Conservation (phyloP, 2,113 vertebrate genomes). For the Mormyrus lacerda region DNA sequence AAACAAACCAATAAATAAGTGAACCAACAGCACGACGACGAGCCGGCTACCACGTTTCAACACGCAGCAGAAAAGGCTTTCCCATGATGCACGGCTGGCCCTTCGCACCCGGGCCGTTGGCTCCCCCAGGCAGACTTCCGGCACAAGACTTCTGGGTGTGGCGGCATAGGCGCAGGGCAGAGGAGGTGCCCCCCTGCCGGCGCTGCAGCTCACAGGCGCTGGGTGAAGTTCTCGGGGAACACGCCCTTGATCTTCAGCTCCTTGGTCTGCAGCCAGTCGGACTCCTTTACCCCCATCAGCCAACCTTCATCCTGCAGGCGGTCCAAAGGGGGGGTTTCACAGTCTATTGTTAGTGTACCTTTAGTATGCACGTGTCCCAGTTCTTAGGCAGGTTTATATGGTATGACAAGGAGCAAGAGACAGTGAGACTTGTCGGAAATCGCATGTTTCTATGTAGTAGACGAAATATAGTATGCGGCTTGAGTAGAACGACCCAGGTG, state of each 20-base stretch:
- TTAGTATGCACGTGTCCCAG: neutral
- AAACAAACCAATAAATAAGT: neutral
- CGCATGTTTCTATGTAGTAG: neutral
- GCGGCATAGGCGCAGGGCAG: neutral
- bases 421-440: neutral
- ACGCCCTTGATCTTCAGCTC: constrained; percentile 78
- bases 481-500: neutral
- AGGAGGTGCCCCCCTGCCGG: neutral
- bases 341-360: neutral
- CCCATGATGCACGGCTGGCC: neutral
- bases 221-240: constrained; percentile 96
- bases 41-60: constrained; percentile 40
- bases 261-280: constrained; percentile 80
- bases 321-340: neutral
- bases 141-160: neutral
- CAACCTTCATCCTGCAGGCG: constrained; percentile 85
- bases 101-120: neutral
- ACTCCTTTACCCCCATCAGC: constrained; percentile 88
- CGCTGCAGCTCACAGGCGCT: constrained; percentile 68
- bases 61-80: constrained; percentile 32
- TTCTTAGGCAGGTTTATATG: neutral
- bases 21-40: constrained; percentile 26
- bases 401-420: neutral
- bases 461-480: neutral
- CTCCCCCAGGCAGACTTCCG: constrained; percentile 27